Evolutionary conservation across 2,888 invertebrate species (phyloP).

Genomic region (Morinoia aosen): DNA sequence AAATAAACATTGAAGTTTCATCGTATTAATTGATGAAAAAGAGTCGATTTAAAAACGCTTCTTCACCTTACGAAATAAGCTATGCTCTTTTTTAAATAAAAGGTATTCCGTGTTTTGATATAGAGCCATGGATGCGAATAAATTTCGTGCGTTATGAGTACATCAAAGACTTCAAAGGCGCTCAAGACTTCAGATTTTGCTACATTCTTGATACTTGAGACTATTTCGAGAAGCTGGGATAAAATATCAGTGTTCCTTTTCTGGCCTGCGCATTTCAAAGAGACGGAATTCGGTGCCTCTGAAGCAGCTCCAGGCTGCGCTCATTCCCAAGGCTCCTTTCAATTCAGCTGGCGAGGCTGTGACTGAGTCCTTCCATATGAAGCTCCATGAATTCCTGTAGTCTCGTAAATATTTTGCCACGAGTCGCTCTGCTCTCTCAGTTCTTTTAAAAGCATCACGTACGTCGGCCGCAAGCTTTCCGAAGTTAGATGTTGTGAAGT

Average conservation of each 20-base stretch:
- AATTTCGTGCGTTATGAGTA: not conserved
- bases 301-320: not conserved
- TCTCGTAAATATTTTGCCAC: not conserved
- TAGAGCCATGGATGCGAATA: not conserved
- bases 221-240: not conserved
- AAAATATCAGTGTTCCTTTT: not conserved
- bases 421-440: not conserved
- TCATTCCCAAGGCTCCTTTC: not conserved
- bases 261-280: not conserved
- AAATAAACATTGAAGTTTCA: too few species aligned
- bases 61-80: not conserved
- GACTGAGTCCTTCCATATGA: constrained; percentile 4
- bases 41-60: not conserved
- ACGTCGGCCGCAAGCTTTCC: not conserved
- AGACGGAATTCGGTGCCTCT: not conserved
- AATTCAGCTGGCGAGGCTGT: not conserved
- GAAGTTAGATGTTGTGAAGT: not conserved
- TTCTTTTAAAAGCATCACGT: not conserved
- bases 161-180: not conserved
- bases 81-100: not conserved
- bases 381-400: not conserved
- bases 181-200: not conserved
- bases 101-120: not conserved
- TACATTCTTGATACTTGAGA: not conserved
- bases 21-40: not conserved